These are phyloP conservation scores for Catagonus wagneri DNA, from an alignment of 2,113 vertebrate genomes.

Conservation along the genomic window DNA sequence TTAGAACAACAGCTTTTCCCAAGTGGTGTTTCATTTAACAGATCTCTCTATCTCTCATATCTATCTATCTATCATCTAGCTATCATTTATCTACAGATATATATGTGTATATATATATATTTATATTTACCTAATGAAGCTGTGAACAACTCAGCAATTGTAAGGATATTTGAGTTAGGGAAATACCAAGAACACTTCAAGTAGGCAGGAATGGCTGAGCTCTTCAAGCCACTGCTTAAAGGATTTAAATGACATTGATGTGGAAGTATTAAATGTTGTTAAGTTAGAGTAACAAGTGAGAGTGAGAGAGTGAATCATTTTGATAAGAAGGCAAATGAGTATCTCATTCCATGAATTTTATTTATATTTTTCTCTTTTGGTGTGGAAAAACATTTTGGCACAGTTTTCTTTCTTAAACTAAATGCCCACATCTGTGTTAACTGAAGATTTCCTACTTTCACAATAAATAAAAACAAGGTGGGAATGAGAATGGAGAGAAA, in stretches of 20 bases:
- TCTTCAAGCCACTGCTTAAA: background rate
- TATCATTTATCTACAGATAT: too few relatives aligned
- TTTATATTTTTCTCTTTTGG: background rate
- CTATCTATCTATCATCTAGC: too few relatives aligned
- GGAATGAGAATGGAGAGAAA: background rate
- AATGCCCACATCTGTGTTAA: background rate
- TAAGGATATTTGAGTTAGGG: background rate
- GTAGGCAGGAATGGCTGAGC: background rate
- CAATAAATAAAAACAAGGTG: background rate
- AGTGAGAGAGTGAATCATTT: background rate
- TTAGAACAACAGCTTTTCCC: background rate
- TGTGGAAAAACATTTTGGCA: background rate
- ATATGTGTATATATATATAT: too few relatives aligned
- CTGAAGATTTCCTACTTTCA: background rate
- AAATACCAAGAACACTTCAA: background rate
- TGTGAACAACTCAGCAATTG: background rate
- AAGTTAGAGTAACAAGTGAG: background rate
- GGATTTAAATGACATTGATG: background rate
- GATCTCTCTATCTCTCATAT: too few relatives aligned
- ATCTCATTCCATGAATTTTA: background rate
- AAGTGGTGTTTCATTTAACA: background rate
- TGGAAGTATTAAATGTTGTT: background rate
- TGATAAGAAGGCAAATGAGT: background rate
- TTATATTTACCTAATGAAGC: background rate
- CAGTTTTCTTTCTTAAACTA: background rate